Conservation (phyloP, 2,888 invertebrate genomes). For the Cancer borealis region DNA sequence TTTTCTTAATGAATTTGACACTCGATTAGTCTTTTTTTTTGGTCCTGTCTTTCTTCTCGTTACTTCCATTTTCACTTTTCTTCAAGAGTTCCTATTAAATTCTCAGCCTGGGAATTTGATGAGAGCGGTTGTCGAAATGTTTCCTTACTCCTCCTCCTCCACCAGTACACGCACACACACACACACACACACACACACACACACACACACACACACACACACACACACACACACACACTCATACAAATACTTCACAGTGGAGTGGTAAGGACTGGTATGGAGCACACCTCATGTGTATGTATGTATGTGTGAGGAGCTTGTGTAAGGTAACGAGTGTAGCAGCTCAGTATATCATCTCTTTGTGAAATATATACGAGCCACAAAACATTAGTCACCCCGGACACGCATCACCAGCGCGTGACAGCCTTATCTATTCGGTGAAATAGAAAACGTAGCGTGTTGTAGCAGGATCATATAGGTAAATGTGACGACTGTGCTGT, state of each 20-base stretch:
- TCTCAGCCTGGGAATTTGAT: neutral
- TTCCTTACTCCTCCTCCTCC: neutral
- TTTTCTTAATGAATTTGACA: neutral
- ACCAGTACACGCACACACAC: neutral
- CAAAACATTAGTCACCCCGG: too few relatives aligned
- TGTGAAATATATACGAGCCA: too few relatives aligned
- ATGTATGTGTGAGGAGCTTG: too few relatives aligned
- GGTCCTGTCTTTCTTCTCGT: neutral
- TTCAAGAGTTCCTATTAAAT: neutral
- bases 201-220: slow-evolving; percentile 20
- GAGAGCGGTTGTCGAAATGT: neutral
- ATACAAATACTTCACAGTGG: neutral
- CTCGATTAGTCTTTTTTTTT: neutral
- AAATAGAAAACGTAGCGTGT: too few relatives aligned
- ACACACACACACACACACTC: slow-evolving; percentile 20
- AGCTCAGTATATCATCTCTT: too few relatives aligned
- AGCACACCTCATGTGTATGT: too few relatives aligned
- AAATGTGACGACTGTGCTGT: too few relatives aligned
- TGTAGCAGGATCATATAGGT: too few relatives aligned
- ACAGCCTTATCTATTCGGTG: too few relatives aligned
- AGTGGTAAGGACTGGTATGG: too few relatives aligned
- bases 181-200: neutral
- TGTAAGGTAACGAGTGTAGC: too few relatives aligned
- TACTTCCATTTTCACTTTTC: neutral
- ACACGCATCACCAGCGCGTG: too few relatives aligned